phyloP scores from a whole-genome alignment of 2,888 invertebrate genomes.

The Scaptomyza polygonia region DNA sequence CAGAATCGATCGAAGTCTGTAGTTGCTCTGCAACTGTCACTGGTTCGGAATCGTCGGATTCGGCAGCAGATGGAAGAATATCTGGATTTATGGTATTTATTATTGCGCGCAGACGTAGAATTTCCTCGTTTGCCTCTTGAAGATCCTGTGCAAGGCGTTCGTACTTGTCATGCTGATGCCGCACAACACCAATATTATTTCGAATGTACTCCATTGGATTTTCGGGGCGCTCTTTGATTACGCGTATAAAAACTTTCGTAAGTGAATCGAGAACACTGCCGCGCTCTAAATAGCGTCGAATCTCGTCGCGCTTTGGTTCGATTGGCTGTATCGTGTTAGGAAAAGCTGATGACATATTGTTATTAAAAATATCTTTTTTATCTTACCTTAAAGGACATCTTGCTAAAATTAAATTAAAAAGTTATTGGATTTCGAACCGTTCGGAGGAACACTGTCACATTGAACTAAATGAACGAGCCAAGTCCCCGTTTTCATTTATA shows the following conservation, averaged over 20 bases:
- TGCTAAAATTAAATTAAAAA: slow-evolving; percentile 45
- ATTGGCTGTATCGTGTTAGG: slow-evolving; percentile 76
- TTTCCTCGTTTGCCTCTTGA: slow-evolving; percentile 75
- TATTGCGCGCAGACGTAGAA: slow-evolving; percentile 72
- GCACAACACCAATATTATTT: slow-evolving; percentile 79
- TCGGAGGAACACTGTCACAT: slow-evolving; percentile 11
- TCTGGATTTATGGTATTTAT: slow-evolving; percentile 74
- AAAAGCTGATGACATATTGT: background rate
- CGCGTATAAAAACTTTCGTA: slow-evolving; percentile 82
- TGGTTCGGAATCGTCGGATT: slow-evolving; percentile 28
- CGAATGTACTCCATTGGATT: slow-evolving; percentile 82
- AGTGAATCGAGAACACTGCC: slow-evolving; percentile 83
- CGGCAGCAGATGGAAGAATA: slow-evolving; percentile 42
- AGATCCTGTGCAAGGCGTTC: slow-evolving; percentile 78
- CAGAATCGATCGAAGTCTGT: slow-evolving; percentile 5
- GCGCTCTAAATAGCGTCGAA: slow-evolving; percentile 83
- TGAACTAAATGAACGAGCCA: slow-evolving; percentile 15
- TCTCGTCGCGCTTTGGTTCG: slow-evolving; percentile 84
- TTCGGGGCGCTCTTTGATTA: slow-evolving; percentile 81
- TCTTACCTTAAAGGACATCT: slow-evolving; percentile 77
- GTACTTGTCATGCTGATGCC: slow-evolving; percentile 78
- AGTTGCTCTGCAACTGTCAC: slow-evolving; percentile 13
- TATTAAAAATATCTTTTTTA: background rate
- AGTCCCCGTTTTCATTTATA: background rate
- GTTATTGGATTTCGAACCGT: slow-evolving; percentile 18